Conservation (phyloP, 2,888 invertebrate species). For the Andrena bucephala region DNA sequence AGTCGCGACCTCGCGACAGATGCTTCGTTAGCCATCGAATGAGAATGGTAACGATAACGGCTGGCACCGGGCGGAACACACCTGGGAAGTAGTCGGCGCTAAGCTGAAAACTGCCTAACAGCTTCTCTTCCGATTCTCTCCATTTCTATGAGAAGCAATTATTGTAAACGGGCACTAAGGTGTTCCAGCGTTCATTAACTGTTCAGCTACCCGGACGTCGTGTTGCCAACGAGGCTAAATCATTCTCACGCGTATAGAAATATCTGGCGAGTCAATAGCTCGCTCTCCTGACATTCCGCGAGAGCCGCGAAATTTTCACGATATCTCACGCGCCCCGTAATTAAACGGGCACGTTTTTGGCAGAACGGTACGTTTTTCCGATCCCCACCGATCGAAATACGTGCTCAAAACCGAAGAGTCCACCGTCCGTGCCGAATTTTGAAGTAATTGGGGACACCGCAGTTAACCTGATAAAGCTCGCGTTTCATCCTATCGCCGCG, state of each 20-base stretch:
- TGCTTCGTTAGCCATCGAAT: constrained; percentile 57
- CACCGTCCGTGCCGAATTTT: constrained; percentile 39
- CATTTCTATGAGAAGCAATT: too few species aligned
- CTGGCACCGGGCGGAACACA: neutral
- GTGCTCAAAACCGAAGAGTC: constrained; percentile 13
- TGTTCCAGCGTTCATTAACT: neutral
- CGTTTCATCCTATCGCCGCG: neutral
- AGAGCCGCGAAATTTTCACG: neutral
- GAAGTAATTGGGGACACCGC: constrained; percentile 26
- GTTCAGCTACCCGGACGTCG: neutral
- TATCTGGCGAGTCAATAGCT: neutral
- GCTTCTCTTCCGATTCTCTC: neutral
- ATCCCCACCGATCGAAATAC: constrained; percentile 5
- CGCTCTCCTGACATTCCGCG: constrained; percentile 1
- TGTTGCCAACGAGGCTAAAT: neutral
- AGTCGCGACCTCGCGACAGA: constrained; percentile 51
- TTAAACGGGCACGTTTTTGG: constrained; percentile 8
- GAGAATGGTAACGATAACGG: constrained; percentile 8
- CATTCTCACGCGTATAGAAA: neutral
- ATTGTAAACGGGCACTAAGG: too few species aligned
- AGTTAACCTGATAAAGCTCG: constrained; percentile 17
- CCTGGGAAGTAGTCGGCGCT: neutral
- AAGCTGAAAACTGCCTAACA: neutral
- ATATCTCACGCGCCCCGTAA: constrained; percentile 2
- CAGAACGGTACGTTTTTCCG: neutral